Base-by-base conservation (phyloP, 2,797 vertebrate genomes). In the Anabacerthia variegaticeps region DNA sequence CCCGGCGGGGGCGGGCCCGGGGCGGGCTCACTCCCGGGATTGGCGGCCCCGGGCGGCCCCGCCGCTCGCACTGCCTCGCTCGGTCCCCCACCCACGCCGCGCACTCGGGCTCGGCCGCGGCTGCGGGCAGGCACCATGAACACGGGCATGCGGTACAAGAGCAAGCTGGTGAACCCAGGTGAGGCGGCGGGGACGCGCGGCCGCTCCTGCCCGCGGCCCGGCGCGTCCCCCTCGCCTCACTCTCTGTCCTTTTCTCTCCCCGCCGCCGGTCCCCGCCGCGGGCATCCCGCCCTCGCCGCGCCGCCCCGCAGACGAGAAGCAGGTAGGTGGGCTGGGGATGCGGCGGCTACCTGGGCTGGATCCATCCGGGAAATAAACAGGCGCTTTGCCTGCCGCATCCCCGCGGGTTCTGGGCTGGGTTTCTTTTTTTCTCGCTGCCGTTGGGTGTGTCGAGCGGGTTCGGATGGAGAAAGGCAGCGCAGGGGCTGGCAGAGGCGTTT, bases 131-230 rank as follows among this genome's bases (percentile, higher is more conserved):
- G 52, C 97, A 98, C 97, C 96, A 99, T 99, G 99, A 99, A 98
- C 97, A 98, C 97, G 86, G 99, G 97, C 98, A 98, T 98, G 97
- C 98, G 99, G 81, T 99, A 99, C 98, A 99, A 99, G 96, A 99
- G 98, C 98, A 99, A 99, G 95, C 98, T 98, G 97, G 98, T 98
- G 6, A 99, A 99, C 98, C 98, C 99, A 98, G 99, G 99, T 99
- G 98, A 98, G 98, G 82, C 85, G 89, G 76, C 41, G 85, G 89
- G 86, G 58, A 14, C 73, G 55, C 36, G 65, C 81, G 88, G 85
- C 37, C 65, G 46, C 73, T 69, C 65, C 95, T 43, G 86, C 74
- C 85, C 91, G 87, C 92, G 66, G 88, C 67, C 81, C 95, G 87
- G 81, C 90, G 96, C 72, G 44, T 21, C 75, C 86, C 89, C 44